These are phyloP conservation scores for Ophioninae sp. DNA, from an alignment of 2,888 invertebrate species.

Conservation along the genomic window DNA sequence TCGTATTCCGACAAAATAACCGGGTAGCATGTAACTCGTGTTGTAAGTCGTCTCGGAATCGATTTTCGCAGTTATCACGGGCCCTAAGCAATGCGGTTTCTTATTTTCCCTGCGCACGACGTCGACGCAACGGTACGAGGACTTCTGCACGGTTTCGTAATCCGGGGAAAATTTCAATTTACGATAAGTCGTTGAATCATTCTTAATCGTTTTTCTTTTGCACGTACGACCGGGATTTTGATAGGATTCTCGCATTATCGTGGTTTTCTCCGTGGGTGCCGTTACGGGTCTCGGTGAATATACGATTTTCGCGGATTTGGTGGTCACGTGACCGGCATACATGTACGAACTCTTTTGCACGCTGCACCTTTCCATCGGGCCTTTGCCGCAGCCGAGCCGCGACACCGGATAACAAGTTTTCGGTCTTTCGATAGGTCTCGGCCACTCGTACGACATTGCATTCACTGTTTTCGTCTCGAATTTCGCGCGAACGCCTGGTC, in stretches of 20 bases:
- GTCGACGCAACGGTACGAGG: slow-evolving; percentile 59
- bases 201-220: slow-evolving; percentile 21
- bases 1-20: slow-evolving; percentile 57
- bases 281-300: slow-evolving; percentile 42
- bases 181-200: slow-evolving; percentile 43
- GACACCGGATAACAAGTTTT: slow-evolving; percentile 60
- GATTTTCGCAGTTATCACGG: slow-evolving; percentile 61
- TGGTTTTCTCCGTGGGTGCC: slow-evolving; percentile 63
- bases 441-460: slow-evolving; percentile 64
- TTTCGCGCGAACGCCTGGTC: slow-evolving; percentile 49
- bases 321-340: slow-evolving; percentile 59
- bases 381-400: slow-evolving; percentile 62
- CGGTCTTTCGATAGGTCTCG: slow-evolving; percentile 27
- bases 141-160: slow-evolving; percentile 63
- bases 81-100: slow-evolving; percentile 26
- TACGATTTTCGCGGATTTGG: slow-evolving; percentile 51
- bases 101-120: slow-evolving; percentile 39
- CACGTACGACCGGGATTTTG: slow-evolving; percentile 29
- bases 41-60: slow-evolving; percentile 65
- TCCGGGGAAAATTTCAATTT: slow-evolving; percentile 65
- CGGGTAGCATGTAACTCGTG: slow-evolving; percentile 67
- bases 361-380: slow-evolving; percentile 61
- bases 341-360: slow-evolving; percentile 66
- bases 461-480: slow-evolving; percentile 63
- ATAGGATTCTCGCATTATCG: slow-evolving; percentile 68